These are phyloP conservation scores for Trachelus stipa DNA, from an alignment of 2,888 invertebrate genomes.

Conservation along the genomic window DNA sequence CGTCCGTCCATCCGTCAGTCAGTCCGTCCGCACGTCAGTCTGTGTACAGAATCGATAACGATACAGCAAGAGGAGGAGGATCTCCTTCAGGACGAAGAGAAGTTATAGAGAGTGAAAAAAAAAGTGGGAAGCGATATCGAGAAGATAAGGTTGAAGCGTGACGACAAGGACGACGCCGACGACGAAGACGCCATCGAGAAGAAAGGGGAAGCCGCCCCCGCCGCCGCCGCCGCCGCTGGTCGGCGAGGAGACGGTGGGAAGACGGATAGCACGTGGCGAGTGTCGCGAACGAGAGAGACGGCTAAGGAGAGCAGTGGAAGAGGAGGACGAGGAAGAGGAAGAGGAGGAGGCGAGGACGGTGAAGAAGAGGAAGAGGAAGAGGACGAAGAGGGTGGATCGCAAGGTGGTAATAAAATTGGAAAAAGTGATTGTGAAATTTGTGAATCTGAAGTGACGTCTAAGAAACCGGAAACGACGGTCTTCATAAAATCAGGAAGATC, in stretches of 20 bases:
- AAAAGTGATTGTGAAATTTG: background rate
- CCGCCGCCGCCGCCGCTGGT: background rate
- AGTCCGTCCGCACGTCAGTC: background rate
- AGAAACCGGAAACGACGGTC: background rate
- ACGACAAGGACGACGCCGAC: background rate
- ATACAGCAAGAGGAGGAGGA: background rate
- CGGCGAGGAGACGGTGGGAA: background rate
- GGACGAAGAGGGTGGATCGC: background rate
- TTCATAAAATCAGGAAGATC: background rate
- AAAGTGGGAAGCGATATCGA: background rate
- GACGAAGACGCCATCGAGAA: background rate
- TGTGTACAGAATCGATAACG: background rate
- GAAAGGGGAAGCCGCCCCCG: background rate
- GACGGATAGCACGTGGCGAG: background rate
- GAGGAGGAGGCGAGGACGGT: background rate
- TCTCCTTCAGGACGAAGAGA: background rate
- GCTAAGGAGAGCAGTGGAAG: background rate
- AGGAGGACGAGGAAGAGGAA: background rate
- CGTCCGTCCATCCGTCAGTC: background rate
- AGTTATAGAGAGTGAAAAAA: background rate
- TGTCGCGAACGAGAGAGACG: background rate
- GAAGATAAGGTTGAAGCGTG: background rate
- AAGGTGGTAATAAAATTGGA: background rate
- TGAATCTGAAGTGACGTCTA: background rate
- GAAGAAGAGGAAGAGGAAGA: background rate